These are phyloP conservation scores for Nycticorax nycticorax DNA, from an alignment of 2,113 vertebrate genomes.

Conservation along the genomic window DNA sequence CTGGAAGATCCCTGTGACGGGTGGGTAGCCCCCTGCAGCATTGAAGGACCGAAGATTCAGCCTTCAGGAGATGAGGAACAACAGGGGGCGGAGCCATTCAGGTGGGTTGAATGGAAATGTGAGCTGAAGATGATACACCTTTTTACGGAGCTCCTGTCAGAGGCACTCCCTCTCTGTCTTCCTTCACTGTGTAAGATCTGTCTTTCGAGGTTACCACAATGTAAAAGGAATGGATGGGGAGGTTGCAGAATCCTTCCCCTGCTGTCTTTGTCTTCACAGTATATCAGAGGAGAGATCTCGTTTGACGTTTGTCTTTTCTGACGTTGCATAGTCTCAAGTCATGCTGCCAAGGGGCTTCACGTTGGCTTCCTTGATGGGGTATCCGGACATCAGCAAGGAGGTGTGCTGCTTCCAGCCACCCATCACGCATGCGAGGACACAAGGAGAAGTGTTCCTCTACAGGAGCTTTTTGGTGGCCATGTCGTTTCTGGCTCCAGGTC, in stretches of 20 bases:
- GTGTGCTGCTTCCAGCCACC: background rate
- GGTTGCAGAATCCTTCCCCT: background rate
- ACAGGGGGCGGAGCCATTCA: fast-evolving
- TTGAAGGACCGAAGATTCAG: background rate
- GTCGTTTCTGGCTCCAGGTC: background rate
- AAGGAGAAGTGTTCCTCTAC: background rate
- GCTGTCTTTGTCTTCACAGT: background rate
- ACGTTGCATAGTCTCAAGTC: fast-evolving
- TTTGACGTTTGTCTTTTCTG: background rate
- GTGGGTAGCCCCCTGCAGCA: background rate
- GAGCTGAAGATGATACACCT: background rate
- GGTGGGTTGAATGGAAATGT: background rate
- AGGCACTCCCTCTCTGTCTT: background rate
- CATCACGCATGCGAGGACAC: fast-evolving
- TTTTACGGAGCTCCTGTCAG: background rate
- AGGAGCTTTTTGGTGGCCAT: background rate
- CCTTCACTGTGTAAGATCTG: background rate
- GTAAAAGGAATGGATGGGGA: background rate
- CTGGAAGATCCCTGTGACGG: background rate
- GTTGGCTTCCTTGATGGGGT: background rate
- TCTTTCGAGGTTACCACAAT: background rate
- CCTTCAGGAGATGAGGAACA: background rate
- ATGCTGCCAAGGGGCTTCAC: background rate
- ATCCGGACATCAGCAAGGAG: background rate
- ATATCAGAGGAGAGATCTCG: background rate